Evolutionary conservation across 1,140 invertebrate genomes (phyloP), one percentile per base, ranked within the genome.

Genomic region (Brachionus calyciflorus): DNA sequence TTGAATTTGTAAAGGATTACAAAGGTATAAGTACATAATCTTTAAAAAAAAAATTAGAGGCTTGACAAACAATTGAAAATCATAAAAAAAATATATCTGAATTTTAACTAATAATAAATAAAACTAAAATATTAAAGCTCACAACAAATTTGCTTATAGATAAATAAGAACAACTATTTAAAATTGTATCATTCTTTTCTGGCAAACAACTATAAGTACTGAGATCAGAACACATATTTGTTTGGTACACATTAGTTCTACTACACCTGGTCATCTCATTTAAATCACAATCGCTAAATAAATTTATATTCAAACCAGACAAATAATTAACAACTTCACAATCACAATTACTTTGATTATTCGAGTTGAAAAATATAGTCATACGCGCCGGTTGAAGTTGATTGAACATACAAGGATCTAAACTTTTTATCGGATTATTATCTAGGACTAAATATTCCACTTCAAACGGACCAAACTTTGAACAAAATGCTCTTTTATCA

Each of bases 201-300:
- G 33, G 33, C 9, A 5, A 9, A 37, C 33, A 37, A 5, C 9
- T 9, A 37, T 37, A 37, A 37, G 3, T 9, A 37, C 33, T 9
- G 3, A 37, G 9, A 37, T 37, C 33, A 37, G 33, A 5, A 37
- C 60, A 65, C 6, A 65, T 12, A 24, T 44, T 44, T 44, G 37
- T 41, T 24, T 65, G 37, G 24, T 65, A 19, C 6, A 2, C 14
- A 3, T 21, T 2, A 5, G 21, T 65, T 24, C 60, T n/a, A 14
- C 60, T 65, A 37, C 60, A 65, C 12, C 44, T 65, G 9, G 37
- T 65, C 19, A 21, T 41, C 4, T 65, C 60, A 44, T 65, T 41
- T 26, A 46, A 65, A 41, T 65, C 60, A 65, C 60, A 65, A n/a
- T 65, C 60, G 28, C 60, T 65, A 44, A 65, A 65, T 44, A 65